A percentile compares a stretch with the other conserved stretches of the same genome.
Evolutionary conservation across 2,113 vertebrate genomes (phyloP).

Genomic region (Ceuthmochares aereus): DNA sequence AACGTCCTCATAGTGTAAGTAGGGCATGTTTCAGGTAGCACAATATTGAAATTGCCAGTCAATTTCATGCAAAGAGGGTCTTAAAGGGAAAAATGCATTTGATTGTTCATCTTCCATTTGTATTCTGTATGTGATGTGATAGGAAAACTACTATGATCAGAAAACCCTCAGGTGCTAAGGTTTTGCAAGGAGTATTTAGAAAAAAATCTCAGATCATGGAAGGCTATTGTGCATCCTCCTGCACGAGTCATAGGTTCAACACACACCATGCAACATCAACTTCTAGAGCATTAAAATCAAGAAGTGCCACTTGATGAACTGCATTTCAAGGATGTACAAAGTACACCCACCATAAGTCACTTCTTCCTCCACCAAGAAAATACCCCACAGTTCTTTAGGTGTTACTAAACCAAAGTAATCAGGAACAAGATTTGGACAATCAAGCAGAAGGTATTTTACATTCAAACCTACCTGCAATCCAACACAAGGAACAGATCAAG

Average conservation of each 20-base stretch:
- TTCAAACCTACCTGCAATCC: conserved; percentile 61
- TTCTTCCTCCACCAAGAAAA: background rate
- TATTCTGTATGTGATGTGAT: background rate
- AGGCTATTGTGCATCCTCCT: background rate
- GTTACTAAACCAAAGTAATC: background rate
- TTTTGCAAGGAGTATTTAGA: background rate
- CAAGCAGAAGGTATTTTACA: conserved; percentile 27
- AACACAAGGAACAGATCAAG: conserved; percentile 28
- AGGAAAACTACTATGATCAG: conserved; percentile 11
- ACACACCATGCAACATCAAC: background rate
- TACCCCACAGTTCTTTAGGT: background rate
- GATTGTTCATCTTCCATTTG: background rate
- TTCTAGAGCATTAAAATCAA: background rate
- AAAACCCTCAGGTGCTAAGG: background rate
- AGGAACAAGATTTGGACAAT: background rate
- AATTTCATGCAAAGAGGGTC: background rate
- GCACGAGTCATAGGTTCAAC: background rate
- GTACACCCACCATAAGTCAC: background rate
- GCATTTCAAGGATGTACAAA: background rate
- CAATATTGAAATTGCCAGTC: background rate
- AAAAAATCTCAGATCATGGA: background rate
- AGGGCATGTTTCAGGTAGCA: background rate
- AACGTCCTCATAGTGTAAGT: background rate
- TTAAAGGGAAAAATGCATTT: background rate
- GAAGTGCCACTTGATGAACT: background rate